Evolutionary conservation across 2,797 vertebrate genomes (phyloP), one percentile per base, ranked within the genome.

Genomic region (Gymnopithys bicolor): DNA sequence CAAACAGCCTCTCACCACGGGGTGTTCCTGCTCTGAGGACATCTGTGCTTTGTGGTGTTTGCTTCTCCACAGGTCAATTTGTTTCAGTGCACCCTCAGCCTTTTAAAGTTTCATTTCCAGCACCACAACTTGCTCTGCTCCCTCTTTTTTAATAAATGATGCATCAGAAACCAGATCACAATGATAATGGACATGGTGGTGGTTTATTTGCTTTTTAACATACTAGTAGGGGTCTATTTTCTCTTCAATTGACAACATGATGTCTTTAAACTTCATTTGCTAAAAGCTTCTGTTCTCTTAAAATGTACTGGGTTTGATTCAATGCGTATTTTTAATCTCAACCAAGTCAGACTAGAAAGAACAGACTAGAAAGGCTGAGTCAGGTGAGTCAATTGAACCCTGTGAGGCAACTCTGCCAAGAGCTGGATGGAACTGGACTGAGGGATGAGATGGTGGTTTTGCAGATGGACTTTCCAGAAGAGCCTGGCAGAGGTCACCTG

Each of bases 391-490:
- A 76, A 52, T 5, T 0, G 5, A 45, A 28, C 9, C 18, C 25
- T 67, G 45, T 0, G 22, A 39, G 55, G 53, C 62, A 58, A 21
- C 7, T 55, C 46, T 67, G 78, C 24, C 7, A 35, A 55, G 28
- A 21, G 3, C 17, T 0, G 0, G 48, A 1, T 30, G 30, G 32
- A 15, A 9, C 0, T 9, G 78, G 45, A 8, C 4, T 0, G 4
- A 11, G 8, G 37, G 22, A 4, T 1, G 10, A 81, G 58, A 69
- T 1, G 4, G 15, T 27, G 2, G 1, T 1, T 32, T 68, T 53
- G 41, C 35, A 51, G 24, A 8, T 9, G 89, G 18, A 14, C 27
- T 46, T 32, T 52, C 17, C 62, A 66, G 63, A n/a, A 59, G 51
- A 3, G 5, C 4, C 74, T 13, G 39, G 69, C 5, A 7, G 4